Evolutionary conservation across 2,888 invertebrate species (phyloP), one percentile per base, ranked within the genome.

Genomic region (Drosophila bunnanda): DNA sequence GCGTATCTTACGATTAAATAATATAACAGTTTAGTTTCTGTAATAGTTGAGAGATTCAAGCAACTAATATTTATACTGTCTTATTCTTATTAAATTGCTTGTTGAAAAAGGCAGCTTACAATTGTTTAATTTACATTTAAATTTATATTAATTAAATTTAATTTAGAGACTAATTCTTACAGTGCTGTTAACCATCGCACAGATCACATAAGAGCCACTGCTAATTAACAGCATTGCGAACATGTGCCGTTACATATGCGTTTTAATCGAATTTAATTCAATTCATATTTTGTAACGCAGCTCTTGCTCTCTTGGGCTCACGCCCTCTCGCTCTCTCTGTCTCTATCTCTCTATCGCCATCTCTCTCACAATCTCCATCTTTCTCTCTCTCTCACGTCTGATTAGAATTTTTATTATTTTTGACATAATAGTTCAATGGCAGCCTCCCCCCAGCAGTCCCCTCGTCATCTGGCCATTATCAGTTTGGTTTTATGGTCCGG

Each of bases 381-480:
- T 13, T n/a, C 15, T 54, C 12, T 30, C 17, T 17, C 9, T 28
- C n/a, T 30, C 38, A 22, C n/a, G 55, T 10, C 30, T 39, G 62
- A 64, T 61, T 65, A 65, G 50, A 65, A 65, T 50, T 65, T 65
- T 65, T 65, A 64, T 65, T 30, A 12, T 66, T 48, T 48, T 67
- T 70, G 57, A 57, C 67, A 67, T 48, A 69, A 68, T 67, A 66
- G 44, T 66, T 68, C 53, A 65, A 43, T 54, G 25, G 15, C 17
- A 32, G 44, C 12, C 20, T 34, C 10, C 36, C 61, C 61, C 20
- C 13, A 4, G 20, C 30, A 13, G 9, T 5, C 8, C 15, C n/a
- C 58, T 13, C 36, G 30, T 25, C 20, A 52, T 34, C 20, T 15
- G 15, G 32, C 17, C 57, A 69, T 67, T 67, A 67, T 67, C 69